Evolutionary conservation across 2,113 vertebrate genomes (phyloP), one percentile per base, ranked within the genome.

Genomic region (Calonectris borealis): DNA sequence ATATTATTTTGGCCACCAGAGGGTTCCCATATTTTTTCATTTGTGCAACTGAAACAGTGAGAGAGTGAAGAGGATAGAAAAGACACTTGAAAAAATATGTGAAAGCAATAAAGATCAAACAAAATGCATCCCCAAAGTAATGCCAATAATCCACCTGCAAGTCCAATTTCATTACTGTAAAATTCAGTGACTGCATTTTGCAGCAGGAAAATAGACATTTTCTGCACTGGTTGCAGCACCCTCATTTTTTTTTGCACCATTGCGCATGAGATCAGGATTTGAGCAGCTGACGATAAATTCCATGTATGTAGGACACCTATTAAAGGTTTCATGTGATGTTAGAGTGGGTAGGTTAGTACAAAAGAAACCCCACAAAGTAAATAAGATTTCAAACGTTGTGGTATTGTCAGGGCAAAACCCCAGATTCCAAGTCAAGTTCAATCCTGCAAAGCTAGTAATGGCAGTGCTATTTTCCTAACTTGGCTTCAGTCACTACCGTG

Each of bases 341-440:
- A 82, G 54, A 71, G 77, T 92, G 85, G 77, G 95, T 76, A 89
- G 88, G 38, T 93, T 95, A 90, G 70, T 93, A 97, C 93, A 96
- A 95, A 79, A 95, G 96, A 97, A 97, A 71, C 93, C 84, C 94
- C 84, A 82, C n/a, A 93, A 96, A 96, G 90, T 95, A 97, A 98
- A 97, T 51, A 91, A 83, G 75, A 93, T 91, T 93, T 96, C 91
- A 87, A 95, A 96, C 70, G 8, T 80, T 87, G 94, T 97, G 91
- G 93, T 76, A 72, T 73, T 94, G 95, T 84, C 95, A 88, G 88
- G 94, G 96, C 93, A 86, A 91, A 94, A 96, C 96, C 93, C 90
- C 49, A 84, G 96, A 96, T 96, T 96, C 97, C 96, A 94, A 89
- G 84, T 97, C 98, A 97, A 97, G 98, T 97, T 95, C 62, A 76